These are phyloP conservation scores for Habroteleia sp. DNA, from an alignment of 2,888 invertebrate genomes.

Conservation along the genomic window DNA sequence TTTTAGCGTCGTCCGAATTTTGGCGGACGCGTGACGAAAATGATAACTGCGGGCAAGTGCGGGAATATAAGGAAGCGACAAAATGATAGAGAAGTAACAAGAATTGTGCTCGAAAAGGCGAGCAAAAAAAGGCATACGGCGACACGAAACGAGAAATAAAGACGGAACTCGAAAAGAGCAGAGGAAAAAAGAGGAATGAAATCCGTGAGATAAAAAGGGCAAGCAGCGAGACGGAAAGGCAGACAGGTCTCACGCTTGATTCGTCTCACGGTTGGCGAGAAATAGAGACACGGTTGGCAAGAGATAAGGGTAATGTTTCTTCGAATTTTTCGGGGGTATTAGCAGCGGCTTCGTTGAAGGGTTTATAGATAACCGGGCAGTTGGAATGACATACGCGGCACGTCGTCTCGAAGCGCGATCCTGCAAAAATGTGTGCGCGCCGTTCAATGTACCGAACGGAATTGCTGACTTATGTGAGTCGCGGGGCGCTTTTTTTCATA, in stretches of 20 bases:
- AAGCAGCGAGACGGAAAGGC: slow-evolving; percentile 49
- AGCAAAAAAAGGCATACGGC: slow-evolving; percentile 21
- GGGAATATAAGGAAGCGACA: slow-evolving; percentile 28
- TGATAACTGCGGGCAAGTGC: slow-evolving; percentile 37
- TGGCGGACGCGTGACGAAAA: slow-evolving; percentile 47
- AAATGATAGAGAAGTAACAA: slow-evolving; percentile 17
- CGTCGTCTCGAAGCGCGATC: slow-evolving; percentile 65
- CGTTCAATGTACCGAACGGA: slow-evolving; percentile 80
- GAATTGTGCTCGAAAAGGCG: too few relatives aligned
- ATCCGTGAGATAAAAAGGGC: slow-evolving; percentile 42
- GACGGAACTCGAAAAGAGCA: slow-evolving; percentile 7
- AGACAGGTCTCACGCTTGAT: slow-evolving; percentile 56
- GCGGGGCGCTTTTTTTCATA: slow-evolving; percentile 76
- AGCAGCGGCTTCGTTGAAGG: slow-evolving; percentile 67
- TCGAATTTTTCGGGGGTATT: slow-evolving; percentile 73
- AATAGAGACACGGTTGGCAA: slow-evolving; percentile 38
- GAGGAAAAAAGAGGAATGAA: slow-evolving; percentile 17
- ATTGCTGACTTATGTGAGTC: slow-evolving; percentile 81
- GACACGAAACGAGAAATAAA: slow-evolving; percentile 28
- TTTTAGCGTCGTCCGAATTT: slow-evolving; percentile 37
- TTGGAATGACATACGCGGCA: slow-evolving; percentile 76
- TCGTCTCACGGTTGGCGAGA: slow-evolving; percentile 58
- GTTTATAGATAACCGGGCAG: slow-evolving; percentile 75
- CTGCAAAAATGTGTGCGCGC: slow-evolving; percentile 64
- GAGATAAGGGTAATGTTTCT: slow-evolving; percentile 72